Evolutionary conservation across 2,888 invertebrate species (phyloP), one percentile per base, ranked within the genome.

Genomic region (Emmelina monodactyla): DNA sequence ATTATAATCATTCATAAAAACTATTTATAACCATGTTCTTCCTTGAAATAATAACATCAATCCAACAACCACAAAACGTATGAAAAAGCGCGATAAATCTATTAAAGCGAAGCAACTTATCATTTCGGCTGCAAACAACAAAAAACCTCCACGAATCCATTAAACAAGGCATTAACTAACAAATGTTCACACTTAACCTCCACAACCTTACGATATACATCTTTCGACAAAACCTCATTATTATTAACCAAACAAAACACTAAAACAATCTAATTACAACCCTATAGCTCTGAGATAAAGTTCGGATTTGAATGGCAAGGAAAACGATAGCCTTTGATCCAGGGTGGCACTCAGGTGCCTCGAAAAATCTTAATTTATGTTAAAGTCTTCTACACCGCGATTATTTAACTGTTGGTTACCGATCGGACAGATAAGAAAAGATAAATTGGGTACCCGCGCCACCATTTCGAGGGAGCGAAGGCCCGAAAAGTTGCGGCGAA

Each of bases 161-260:
- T 75, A 76, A 61, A 70, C 63, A 60, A 62, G 62, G 64, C 71
- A 73, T 76, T 75, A 71, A 75, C 75, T 72, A 76, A 78, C 78
- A 76, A 76, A 76, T 76, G 76, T 76, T 76, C 71, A 76, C 78
- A 76, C 75, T 76, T 75, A 75, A 76, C 76, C 73, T 76, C 71
- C 70, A 68, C 58, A 55, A 56, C 49, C 56, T 55, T 52, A 55
- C 55, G 73, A 73, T 73, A 72, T 67, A 64, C 64, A 76, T 73
- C 75, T 71, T 60, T 65, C 56, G 64, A 61, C 64, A 69, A 65
- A 63, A 62, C 57, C 62, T 75, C 69, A 73, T 72, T 75, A 75
- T 70, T 65, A 65, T 59, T 47, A 45, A 44, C 52, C n/a, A 43
- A 50, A 60, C 45, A 43, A 47, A 10, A 47, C 50, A 39, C 14